phyloP scores from a whole-genome alignment of 2,888 invertebrate genomes.

The Pherbina coryleti region DNA sequence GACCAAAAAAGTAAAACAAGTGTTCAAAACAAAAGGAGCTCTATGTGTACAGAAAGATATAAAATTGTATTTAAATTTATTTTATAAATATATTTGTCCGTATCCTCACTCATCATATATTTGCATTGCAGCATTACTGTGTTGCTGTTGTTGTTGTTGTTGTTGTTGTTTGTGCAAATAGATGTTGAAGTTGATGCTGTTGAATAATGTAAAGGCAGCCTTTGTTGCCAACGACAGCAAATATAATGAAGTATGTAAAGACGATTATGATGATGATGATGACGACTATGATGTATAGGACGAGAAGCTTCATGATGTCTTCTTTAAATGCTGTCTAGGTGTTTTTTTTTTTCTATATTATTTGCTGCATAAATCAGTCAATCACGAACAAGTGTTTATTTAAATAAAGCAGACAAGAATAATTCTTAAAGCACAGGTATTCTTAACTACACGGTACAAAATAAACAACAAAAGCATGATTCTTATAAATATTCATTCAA shows the following conservation, averaged over 20 bases:
- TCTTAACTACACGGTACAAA: too few species aligned
- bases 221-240: not conserved
- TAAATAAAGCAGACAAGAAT: too few species aligned
- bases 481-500: too few species aligned
- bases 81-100: not conserved
- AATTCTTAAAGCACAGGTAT: too few species aligned
- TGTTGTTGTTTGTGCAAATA: not conserved
- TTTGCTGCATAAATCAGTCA: too few species aligned
- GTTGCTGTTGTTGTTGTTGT: not conserved
- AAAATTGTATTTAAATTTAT: not conserved
- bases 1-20: not conserved
- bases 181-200: not conserved
- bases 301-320: not conserved
- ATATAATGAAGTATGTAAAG: not conserved
- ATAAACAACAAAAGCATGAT: too few species aligned
- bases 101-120: not conserved
- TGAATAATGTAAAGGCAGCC: slow-evolving; percentile 12
- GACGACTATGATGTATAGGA: not conserved
- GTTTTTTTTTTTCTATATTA: too few species aligned
- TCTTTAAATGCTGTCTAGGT: not conserved
- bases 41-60: not conserved
- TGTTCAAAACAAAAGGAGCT: not conserved
- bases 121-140: not conserved
- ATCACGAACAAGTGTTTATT: too few species aligned
- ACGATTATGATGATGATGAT: not conserved